Conservation (phyloP, 2,888 invertebrate species). For the Agrochola macilenta region DNA sequence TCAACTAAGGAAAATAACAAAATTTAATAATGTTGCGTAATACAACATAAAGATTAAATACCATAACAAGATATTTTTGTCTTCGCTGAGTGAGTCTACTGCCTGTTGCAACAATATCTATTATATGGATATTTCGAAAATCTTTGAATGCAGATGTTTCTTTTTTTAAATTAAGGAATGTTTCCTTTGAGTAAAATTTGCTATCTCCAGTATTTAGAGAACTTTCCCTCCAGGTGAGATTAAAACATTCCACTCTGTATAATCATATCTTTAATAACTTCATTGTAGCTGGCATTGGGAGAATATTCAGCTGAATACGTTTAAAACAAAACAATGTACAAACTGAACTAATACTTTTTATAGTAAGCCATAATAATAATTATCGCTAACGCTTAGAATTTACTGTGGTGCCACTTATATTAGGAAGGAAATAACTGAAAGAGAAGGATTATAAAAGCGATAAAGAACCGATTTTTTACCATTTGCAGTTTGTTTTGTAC, state of each 20-base stretch:
- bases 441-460: not conserved
- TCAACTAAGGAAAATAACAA: constrained; percentile 1
- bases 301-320: not conserved
- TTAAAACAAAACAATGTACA: not conserved
- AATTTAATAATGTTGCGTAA: not conserved
- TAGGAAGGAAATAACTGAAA: not conserved
- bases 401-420: not conserved
- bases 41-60: not conserved
- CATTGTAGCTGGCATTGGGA: not conserved
- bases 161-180: no score
- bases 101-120: no score
- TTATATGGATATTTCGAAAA: no score
- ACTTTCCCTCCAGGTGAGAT: no score
- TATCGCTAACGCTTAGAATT: not conserved
- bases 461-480: not conserved
- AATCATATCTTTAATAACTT: no score
- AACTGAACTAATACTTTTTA: not conserved
- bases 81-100: no score
- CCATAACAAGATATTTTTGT: no score
- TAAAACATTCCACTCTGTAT: no score
- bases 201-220: no score
- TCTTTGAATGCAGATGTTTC: no score
- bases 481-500: not conserved
- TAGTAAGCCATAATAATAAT: not conserved
- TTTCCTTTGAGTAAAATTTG: no score